Evolutionary conservation across 2,113 vertebrate species (phyloP).

Genomic region (Engystomops pustulosus): DNA sequence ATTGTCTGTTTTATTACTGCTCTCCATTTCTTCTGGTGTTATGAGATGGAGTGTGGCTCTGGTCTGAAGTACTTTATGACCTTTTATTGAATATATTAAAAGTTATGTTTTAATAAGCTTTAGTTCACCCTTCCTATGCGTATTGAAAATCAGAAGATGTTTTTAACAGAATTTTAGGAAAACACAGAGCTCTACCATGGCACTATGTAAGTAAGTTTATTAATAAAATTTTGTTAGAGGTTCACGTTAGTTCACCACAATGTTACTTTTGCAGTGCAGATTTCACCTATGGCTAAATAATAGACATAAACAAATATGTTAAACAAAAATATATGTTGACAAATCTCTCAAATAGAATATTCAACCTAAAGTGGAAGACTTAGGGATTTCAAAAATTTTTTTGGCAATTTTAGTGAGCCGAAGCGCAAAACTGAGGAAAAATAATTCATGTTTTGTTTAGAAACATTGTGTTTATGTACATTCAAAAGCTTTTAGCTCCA

Average conservation of each 20-base stretch:
- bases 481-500: constrained; percentile 56
- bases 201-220: background rate
- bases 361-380: background rate
- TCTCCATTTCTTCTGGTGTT: too few species aligned
- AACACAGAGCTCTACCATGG: background rate
- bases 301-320: background rate
- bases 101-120: too few species aligned
- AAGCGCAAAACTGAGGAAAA: constrained; percentile 13
- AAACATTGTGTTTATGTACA: constrained; percentile 37
- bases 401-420: background rate
- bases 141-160: too few species aligned
- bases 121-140: too few species aligned
- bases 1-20: too few species aligned
- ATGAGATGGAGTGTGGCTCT: too few species aligned
- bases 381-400: constrained; percentile 14
- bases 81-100: too few species aligned
- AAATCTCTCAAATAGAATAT: background rate
- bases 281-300: background rate
- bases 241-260: background rate
- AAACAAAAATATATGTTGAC: background rate
- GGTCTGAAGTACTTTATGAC: too few species aligned
- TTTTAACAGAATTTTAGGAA: background rate
- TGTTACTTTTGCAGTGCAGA: background rate
- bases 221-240: background rate
- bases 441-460: constrained; percentile 47